A percentile compares a stretch with the other conserved stretches of the same genome.
Evolutionary conservation across 2,888 invertebrate species (phyloP).

Genomic region (Drosophila formosana): DNA sequence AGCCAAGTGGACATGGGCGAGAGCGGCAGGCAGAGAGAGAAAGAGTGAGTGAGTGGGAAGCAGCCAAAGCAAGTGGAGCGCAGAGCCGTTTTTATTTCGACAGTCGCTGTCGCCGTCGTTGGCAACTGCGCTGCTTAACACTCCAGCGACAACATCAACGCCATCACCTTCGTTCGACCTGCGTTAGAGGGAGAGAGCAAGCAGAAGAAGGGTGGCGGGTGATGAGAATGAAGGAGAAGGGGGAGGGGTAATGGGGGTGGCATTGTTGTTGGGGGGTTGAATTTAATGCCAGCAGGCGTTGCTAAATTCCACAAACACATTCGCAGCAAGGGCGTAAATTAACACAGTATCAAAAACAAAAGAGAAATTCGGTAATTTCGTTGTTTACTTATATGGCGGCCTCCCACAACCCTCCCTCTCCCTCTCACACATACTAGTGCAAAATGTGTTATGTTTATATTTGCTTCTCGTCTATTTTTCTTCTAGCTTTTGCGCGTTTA

Average conservation of each 20-base stretch:
- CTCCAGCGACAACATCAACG: constrained; percentile 52
- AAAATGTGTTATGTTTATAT: constrained; percentile 40
- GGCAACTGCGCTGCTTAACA: constrained; percentile 44
- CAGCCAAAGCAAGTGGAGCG: constrained; percentile 53
- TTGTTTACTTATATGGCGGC: constrained; percentile 49
- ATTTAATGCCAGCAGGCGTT: constrained; percentile 53
- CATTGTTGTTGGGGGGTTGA: constrained; percentile 59
- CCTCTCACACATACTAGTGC: neutral
- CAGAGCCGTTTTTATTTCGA: constrained; percentile 77
- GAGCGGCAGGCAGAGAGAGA: constrained; percentile 18
- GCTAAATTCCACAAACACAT: constrained; percentile 42
- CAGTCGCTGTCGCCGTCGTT: constrained; percentile 56
- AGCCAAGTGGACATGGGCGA: constrained; percentile 34
- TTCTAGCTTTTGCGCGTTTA: constrained; percentile 58
- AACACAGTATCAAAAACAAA: constrained; percentile 57
- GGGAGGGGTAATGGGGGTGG: constrained; percentile 1
- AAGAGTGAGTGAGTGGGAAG: constrained; percentile 21
- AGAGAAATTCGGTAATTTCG: constrained; percentile 31
- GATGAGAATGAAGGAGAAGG: constrained; percentile 9
- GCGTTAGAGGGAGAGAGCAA: constrained; percentile 58
- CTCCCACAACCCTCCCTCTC: neutral
- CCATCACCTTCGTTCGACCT: constrained; percentile 67
- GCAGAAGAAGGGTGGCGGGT: constrained; percentile 38
- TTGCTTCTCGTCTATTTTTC: constrained; percentile 10
- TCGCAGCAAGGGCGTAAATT: constrained; percentile 48